Base-by-base conservation (phyloP, 2,797 vertebrate species). In the Schizothorax lantsangensis region DNA sequence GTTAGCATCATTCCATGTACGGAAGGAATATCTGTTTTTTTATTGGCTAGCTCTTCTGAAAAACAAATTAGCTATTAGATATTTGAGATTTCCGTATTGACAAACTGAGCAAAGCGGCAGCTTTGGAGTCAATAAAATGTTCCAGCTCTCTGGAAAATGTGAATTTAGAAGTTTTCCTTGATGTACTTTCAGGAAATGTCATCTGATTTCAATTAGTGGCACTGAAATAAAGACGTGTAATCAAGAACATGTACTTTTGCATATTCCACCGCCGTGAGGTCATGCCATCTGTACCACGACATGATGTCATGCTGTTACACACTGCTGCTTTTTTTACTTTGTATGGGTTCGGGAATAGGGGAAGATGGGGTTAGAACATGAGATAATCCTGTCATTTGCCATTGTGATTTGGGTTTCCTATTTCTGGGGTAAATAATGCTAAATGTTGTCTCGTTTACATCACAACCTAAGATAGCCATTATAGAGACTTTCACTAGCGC, bases 1-100 rank as follows among this genome's bases (percentile, higher is more conserved):
- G 90, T 89, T 88, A 89, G 90, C 89, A 81, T 81, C 89, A 88
- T 83, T 89, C 80, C 83, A 64, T 68, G 62, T 87, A 87, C 88
- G 81, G 86, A 59, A 43, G 14, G 0, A 15, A 59, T 36, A 47
- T 72, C 9, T 36, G 5, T 49, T 75, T 84, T 72, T 30, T 64
- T 21, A 64, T 64, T 64, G 82, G 72, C 43, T 45, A 33, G 10
- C 30, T 15, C 40, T 83, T 47, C 49, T 43, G 6, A 26, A 72
- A 57, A 43, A 19, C 10, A 43, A 36, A 49, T 23, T 12, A 57
- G 9, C n/a, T 21, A 40, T 83, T 19, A 40, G 66, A 72, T 57
- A 40, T 72, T 72, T 57, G 23, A 72, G 36, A 73, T 83, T 43
- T 73, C 36, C 36, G 1, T 21, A 57, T 59, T 73, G 66, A 72